Percentiles rank a stretch among this genome's conserved stretches.
phyloP scores from a whole-genome alignment of 92 coral and sea anemone species.

The Meandrina meandrites region DNA sequence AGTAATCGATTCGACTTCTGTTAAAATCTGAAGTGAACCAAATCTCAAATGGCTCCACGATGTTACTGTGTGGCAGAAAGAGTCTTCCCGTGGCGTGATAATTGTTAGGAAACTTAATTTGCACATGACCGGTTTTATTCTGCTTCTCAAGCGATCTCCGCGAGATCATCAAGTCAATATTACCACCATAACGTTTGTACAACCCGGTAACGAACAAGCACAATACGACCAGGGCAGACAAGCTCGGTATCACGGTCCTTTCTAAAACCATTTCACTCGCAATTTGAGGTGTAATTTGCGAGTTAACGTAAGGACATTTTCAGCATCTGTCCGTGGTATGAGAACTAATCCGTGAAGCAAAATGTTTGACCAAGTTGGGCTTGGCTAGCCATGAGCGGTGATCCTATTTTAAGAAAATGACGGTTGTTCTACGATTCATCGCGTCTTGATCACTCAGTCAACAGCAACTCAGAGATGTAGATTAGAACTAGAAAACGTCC shows the following conservation, averaged over 20 bases:
- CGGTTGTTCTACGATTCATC: not conserved
- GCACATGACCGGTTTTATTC: conserved; percentile 28
- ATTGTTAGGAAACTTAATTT: conserved; percentile 62
- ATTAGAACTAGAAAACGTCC: not conserved
- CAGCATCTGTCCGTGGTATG: not conserved
- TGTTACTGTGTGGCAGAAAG: conserved; percentile 83
- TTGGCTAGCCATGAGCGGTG: conserved; percentile 31
- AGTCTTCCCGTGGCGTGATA: conserved; percentile 92
- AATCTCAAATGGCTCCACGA: conserved; percentile 93
- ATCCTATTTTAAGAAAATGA: conserved; percentile 37
- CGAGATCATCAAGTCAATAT: conserved; percentile 29
- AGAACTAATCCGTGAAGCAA: not conserved
- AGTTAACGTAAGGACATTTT: not conserved
- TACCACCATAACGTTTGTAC: conserved; percentile 20
- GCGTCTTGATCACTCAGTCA: not conserved
- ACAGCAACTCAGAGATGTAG: not conserved
- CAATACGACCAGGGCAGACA: conserved; percentile 24
- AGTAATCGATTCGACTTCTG: conserved; percentile 94
- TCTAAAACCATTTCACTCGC: conserved; percentile 11
- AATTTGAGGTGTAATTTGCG: not conserved
- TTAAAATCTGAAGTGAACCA: conserved; percentile 82
- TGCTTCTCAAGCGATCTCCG: conserved; percentile 31
- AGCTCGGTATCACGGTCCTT: not conserved
- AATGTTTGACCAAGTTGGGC: not conserved
- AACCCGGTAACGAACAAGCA: conserved; percentile 26